Percentiles rank a stretch among this genome's conserved stretches.
Conservation (phyloP, 1,140 invertebrate genomes). For the Orchesella cincta region DNA sequence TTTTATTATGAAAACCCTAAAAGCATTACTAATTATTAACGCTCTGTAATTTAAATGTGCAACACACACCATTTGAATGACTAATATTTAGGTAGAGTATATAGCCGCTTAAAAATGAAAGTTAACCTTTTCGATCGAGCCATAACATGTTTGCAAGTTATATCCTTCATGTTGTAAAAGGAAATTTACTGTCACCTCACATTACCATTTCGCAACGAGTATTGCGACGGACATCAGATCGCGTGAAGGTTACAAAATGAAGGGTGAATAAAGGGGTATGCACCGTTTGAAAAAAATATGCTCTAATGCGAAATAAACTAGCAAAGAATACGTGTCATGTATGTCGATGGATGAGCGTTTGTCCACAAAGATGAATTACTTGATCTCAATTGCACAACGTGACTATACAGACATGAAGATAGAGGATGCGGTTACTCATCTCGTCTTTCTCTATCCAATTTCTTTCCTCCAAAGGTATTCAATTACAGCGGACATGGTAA, state of each 20-base stretch:
- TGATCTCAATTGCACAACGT: slow-evolving; percentile 3
- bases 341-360: background rate
- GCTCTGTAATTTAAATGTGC: too few species aligned
- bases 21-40: too few species aligned
- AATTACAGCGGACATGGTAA: background rate
- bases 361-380: slow-evolving; percentile 1
- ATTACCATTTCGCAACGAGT: background rate
- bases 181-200: background rate
- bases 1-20: too few species aligned
- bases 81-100: too few species aligned
- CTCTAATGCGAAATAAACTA: background rate
- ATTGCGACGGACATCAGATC: background rate
- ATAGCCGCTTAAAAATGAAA: background rate
- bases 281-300: too few species aligned
- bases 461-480: background rate
- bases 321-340: background rate
- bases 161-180: background rate
- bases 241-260: background rate
- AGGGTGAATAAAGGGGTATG: background rate
- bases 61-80: too few species aligned
- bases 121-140: background rate
- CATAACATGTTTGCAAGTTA: background rate
- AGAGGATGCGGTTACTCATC: slow-evolving; percentile 4
- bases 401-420: background rate
- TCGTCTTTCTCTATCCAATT: background rate